Conservation (phyloP, 2,797 vertebrate species). For the Schizopygopsis pylzovi region DNA sequence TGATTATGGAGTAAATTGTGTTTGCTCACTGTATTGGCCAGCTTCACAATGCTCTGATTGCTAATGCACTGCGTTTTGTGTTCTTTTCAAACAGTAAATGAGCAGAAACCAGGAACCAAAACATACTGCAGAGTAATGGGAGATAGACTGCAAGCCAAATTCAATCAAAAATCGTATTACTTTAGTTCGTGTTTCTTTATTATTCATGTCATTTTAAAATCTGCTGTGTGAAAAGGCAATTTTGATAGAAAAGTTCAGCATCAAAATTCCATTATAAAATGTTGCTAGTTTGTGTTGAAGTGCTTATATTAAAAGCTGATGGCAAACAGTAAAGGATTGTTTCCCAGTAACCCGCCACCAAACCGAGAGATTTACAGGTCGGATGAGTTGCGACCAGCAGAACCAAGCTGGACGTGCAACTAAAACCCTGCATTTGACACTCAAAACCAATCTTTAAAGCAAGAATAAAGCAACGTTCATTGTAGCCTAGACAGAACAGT, state of each 20-base stretch:
- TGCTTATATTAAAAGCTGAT: constrained; percentile 1
- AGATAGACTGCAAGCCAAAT: constrained; percentile 47
- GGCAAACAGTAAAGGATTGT: constrained; percentile 25
- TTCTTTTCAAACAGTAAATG: constrained; percentile 23
- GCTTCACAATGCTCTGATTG: constrained; percentile 41
- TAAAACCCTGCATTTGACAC: not conserved
- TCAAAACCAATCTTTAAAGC: not conserved
- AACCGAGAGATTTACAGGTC: not conserved
- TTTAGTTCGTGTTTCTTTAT: constrained; percentile 44
- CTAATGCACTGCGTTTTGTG: constrained; percentile 40
- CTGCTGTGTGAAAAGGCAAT: constrained; percentile 45
- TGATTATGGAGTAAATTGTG: constrained; percentile 47
- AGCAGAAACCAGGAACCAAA: constrained; percentile 41
- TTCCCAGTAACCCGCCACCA: constrained; percentile 1
- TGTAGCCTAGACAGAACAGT: not conserved
- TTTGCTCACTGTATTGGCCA: constrained; percentile 29
- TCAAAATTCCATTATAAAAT: constrained; percentile 48
- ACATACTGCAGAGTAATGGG: constrained; percentile 24
- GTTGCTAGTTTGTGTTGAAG: constrained; percentile 24
- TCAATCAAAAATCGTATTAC: constrained; percentile 54
- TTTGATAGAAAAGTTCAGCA: constrained; percentile 46
- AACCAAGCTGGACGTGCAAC: not conserved
- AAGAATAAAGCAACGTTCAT: not conserved
- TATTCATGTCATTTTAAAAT: constrained; percentile 48
- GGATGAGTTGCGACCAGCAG: not conserved